Conservation (phyloP, 2,113 vertebrate genomes). For the Psammodynastes pulverulentus region DNA sequence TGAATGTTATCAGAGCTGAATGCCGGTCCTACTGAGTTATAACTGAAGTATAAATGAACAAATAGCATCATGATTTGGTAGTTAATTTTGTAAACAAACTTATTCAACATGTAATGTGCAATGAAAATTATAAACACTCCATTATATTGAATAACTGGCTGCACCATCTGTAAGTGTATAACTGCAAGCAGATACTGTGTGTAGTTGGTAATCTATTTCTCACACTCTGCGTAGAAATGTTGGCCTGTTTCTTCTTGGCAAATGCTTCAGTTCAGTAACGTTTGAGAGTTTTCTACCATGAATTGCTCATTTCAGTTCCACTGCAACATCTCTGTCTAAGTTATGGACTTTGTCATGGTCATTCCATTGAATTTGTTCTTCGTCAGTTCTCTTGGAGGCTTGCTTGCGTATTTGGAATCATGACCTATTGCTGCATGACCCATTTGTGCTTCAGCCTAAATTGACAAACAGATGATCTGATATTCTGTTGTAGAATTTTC, state of each 20-base stretch:
- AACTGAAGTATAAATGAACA: background rate
- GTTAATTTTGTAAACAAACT: background rate
- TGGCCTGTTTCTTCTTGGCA: background rate
- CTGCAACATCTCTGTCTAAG: background rate
- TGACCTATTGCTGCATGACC: background rate
- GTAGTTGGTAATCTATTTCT: background rate
- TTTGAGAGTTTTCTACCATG: background rate
- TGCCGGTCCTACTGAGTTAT: background rate
- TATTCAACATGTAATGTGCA: background rate
- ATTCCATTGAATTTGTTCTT: background rate
- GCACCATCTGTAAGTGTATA: background rate
- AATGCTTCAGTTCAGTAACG: background rate
- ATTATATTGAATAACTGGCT: background rate
- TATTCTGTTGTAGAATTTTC: background rate
- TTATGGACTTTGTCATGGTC: background rate
- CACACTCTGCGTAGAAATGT: background rate
- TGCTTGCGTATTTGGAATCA: background rate
- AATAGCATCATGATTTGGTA: background rate
- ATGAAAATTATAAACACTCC: background rate
- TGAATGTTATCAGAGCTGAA: background rate
- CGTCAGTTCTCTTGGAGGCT: background rate
- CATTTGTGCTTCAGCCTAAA: background rate
- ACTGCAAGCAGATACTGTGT: background rate
- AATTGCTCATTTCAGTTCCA: background rate
- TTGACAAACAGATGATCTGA: background rate